A percentile compares a stretch with the other conserved stretches of the same genome.
phyloP scores from a whole-genome alignment of 2,888 invertebrate genomes.

The Terebella lapidaria region DNA sequence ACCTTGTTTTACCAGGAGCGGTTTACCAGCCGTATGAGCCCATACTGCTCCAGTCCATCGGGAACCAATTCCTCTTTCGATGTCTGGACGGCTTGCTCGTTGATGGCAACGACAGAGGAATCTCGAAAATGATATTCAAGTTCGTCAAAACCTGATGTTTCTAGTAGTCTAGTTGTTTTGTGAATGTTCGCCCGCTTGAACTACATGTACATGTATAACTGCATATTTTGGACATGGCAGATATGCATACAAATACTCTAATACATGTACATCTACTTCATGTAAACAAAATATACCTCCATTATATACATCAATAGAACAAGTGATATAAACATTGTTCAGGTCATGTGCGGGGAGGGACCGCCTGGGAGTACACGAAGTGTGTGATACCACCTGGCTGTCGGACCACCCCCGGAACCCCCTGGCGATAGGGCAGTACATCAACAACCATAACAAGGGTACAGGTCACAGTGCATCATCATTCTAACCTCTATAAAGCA shows the following conservation, averaged over 20 bases:
- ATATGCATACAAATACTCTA: no score
- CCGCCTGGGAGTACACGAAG: conserved; percentile 40
- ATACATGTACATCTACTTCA: no score
- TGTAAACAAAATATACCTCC: background rate
- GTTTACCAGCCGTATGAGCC: conserved; percentile 55
- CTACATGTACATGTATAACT: no score
- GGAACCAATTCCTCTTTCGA: conserved; percentile 56
- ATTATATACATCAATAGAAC: background rate
- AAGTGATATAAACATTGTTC: background rate
- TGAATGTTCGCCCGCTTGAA: background rate
- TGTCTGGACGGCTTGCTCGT: conserved; percentile 56
- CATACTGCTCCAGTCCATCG: conserved; percentile 55
- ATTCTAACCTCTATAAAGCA: no score
- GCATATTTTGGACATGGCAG: no score
- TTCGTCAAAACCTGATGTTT: conserved; percentile 26
- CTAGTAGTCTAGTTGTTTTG: background rate
- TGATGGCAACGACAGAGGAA: conserved; percentile 55
- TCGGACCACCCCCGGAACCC: conserved; percentile 49
- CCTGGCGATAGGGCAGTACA: conserved; percentile 56
- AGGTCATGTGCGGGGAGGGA: conserved; percentile 54
- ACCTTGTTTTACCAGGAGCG: conserved; percentile 47
- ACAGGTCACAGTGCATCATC: no score
- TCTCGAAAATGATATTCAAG: conserved; percentile 55
- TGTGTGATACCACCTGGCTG: conserved; percentile 53
- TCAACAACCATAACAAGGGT: conserved; percentile 56